Base-by-base conservation (phyloP, 2,113 vertebrate species). In the Bubo bubo region DNA sequence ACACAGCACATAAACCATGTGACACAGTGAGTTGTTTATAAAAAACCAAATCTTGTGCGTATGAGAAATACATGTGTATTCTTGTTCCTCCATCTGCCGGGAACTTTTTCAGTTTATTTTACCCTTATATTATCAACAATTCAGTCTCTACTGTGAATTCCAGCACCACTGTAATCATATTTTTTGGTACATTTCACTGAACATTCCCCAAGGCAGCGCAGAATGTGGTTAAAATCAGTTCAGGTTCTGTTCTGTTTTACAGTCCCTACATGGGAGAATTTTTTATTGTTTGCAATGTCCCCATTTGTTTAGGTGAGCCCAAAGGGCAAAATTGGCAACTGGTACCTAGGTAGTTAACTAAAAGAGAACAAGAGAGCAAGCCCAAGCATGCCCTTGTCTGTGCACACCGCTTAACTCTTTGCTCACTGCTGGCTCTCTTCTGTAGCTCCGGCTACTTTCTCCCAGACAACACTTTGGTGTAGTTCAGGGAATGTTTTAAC, bases 51-150 rank as follows among this genome's bases (percentile, higher is more conserved):
- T 60, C 55, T 76, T 70, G 21, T 86, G 37, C 4, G 0, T 79
- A 27, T 83, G 30, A 86, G 59, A 90, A 93, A 83, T 79, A 12
- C 10, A n/a, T 53, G 27, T 52, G 56, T 71, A 53, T 26, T 72
- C 87, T 82, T 66, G 34, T 86, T 90, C 35, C 55, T 86, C 79
- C 85, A 83, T 88, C 81, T 86, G 43, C 41, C 63, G 63, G 28
- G 47, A 93, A 66, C 28, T 80, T 94, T 83, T 83, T 30, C n/a
- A 55, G 71, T 83, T 93, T 73, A 58, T 94, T 92, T 96, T 88
- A 70, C 32, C 49, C n/a, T 67, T 62, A 26, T 30, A 55, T 88
- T 96, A 70, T 70, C 63, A 90, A 59, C 55, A 76, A 9, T 67
- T 18, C 26, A 41, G 14, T 66, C n/a, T n/a, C 70, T 91, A 4